Conservation (phyloP, 2,797 vertebrate genomes). For the Arnoldichthys spilopterus region DNA sequence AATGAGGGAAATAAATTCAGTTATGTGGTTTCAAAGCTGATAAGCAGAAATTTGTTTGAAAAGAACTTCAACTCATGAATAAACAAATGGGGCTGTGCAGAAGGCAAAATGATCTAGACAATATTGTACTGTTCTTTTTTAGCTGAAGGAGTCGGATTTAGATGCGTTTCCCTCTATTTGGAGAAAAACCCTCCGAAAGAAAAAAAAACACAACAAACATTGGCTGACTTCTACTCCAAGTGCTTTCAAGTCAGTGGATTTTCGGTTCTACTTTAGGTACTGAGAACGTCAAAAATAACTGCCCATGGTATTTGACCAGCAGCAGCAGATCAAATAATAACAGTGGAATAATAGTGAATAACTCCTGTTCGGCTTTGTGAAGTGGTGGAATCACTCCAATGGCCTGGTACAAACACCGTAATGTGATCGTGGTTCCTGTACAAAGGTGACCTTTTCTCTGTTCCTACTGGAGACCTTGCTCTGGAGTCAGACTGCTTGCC, state of each 20-base stretch:
- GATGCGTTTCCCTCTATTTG: no score
- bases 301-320: neutral
- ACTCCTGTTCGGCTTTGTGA: conserved; percentile 27
- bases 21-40: neutral
- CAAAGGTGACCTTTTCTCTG: conserved; percentile 48
- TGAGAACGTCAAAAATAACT: no score
- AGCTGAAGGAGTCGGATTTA: no score
- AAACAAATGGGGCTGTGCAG: neutral
- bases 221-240: no score
- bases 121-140: no score
- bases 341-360: neutral
- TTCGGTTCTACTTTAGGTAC: no score
- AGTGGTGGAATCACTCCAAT: conserved; percentile 17
- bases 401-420: conserved; percentile 29
- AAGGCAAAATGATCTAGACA: neutral
- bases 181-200: neutral
- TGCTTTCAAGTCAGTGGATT: no score
- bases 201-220: no score
- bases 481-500: conserved; percentile 18
- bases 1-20: neutral
- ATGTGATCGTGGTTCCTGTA: conserved; percentile 37
- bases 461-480: conserved; percentile 9
- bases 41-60: neutral
- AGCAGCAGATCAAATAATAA: neutral
- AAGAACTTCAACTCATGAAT: conserved; percentile 6